Evolutionary conservation across 2,113 vertebrate species (phyloP), one percentile per base, ranked within the genome.

Genomic region (Phoenicopterus ruber): DNA sequence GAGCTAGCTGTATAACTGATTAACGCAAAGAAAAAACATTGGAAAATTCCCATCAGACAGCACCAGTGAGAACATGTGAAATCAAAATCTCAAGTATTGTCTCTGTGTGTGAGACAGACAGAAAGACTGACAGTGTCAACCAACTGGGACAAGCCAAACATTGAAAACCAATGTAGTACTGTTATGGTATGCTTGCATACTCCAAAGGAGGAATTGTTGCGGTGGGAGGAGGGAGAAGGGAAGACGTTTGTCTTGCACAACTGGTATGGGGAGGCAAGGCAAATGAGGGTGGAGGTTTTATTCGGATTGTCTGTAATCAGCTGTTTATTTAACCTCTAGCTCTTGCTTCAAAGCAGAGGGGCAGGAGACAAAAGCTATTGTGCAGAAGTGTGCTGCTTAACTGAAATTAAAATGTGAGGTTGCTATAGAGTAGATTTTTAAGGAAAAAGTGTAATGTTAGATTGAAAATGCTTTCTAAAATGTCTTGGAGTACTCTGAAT

Each of bases 41-140:
- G 93, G 81, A 97, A 97, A 97, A 96, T 96, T 96, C 81, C 86
- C 95, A 32, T 93, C 90, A 97, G 77, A 81, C 81, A 91, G 84
- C 70, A 90, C 82, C 66, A 74, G 57, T 90, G 92, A 92, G 92
- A 97, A 87, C 83, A 58, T 76, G 71, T 8, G 83, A 94, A 94
- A 87, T 94, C 67, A 84, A 97, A 97, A 83, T 49, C 52, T 21
- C 29, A 14, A 71, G n/a, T 84, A 11, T 31, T 52, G 7, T 38
- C 20, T 46, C 13, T 49, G 62, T 83, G 49, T 91, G 52, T 82
- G 66, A 58, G 71, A 80, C 42, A 32, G 65, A 34, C 50, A 62
- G 61, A 46, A n/a, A 70, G 34, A 71, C 18, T 49, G 66, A 36
- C n/a, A 55, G 25, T 93, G 40, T 90, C 81, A 76, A 61, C 83